Base-by-base conservation (phyloP, 1,140 invertebrate species). In the Nebria ingens region DNA sequence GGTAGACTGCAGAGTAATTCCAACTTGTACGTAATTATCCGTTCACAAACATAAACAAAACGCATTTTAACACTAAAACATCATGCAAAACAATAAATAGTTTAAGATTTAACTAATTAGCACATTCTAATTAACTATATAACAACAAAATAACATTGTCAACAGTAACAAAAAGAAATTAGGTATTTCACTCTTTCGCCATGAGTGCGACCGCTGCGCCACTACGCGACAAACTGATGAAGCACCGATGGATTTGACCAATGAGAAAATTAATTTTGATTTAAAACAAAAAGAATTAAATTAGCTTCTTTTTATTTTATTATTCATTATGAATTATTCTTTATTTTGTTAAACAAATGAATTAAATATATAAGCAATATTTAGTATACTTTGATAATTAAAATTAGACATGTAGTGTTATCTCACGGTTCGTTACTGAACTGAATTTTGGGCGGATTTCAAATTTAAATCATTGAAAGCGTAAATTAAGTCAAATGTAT, bases 111-210 rank as follows among this genome's bases (percentile, higher is more conserved):
- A 25, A 25, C 22, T 29, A 17, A 23, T 53, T 53, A 53, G 22
- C 19, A 51, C 50, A 51, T 13, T 53, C n/a, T 45, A 45, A 45
- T 45, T 45, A 45, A 45, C 40, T 45, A 17, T 45, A 45, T 34
- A 29, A 53, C 22, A 53, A 53, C 19, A 53, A 53, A 53, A 53
- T 53, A 53, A 53, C 52, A 53, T 21, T 53, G 52, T 29, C 52
- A 53, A 53, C 22, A 53, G 52, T 19, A 53, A 53, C 52, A 53
- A 53, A 53, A 53, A 53, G 52, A 53, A 53, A 15, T 53, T 29
- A 53, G 52, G 21, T 52, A 15, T 34, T 25, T 25, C 13, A n/a
- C 22, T 15, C 21, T 17, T 17, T 34, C 52, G 52, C 52, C 52
- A 53, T 53, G 25, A 53, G 52, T 25, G 19, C 52, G 25, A 53